A percentile compares a stretch with the other conserved stretches of the same genome.
These are phyloP conservation scores for Calidris pugnax DNA, from an alignment of 2,113 vertebrate genomes.

Conservation along the genomic window DNA sequence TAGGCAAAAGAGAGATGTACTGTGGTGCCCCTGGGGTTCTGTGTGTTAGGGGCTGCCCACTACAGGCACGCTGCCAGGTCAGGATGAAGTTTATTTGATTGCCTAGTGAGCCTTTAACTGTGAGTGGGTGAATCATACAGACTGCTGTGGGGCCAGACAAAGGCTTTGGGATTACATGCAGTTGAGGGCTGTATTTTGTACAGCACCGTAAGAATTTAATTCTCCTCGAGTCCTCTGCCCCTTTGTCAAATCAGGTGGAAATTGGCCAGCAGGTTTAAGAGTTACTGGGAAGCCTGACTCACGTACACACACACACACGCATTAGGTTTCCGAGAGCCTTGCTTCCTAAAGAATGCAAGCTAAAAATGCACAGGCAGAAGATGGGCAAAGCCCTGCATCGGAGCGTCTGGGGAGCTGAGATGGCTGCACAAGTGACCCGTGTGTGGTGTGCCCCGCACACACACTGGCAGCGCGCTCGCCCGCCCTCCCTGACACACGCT, in stretches of 20 bases:
- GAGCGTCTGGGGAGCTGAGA: not conserved
- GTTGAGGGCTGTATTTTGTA: not conserved
- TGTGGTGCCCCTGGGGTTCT: not conserved
- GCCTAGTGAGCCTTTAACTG: not conserved
- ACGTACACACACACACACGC: fast-evolving
- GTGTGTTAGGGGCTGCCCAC: not conserved
- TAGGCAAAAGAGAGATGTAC: not conserved
- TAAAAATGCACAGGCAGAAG: not conserved
- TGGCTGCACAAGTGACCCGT: not conserved
- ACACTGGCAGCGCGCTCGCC: fast-evolving
- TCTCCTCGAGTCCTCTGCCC: not conserved
- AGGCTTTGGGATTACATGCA: not conserved
- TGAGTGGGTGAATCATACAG: not conserved
- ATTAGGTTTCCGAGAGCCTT: not conserved
- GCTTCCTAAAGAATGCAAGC: not conserved
- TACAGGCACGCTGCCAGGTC: not conserved
- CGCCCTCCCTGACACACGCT: not conserved
- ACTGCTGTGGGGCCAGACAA: not conserved
- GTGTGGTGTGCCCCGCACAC: not conserved
- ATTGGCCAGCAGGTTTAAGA: not conserved
- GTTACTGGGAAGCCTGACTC: not conserved
- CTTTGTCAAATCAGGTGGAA: slow-evolving; percentile 18
- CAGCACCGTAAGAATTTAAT: not conserved
- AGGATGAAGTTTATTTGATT: not conserved
- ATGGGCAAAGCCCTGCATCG: fast-evolving